A percentile compares a stretch with the other conserved stretches of the same genome.
Conservation (phyloP, 2,113 vertebrate species). For the Nyctibius bracteatus region DNA sequence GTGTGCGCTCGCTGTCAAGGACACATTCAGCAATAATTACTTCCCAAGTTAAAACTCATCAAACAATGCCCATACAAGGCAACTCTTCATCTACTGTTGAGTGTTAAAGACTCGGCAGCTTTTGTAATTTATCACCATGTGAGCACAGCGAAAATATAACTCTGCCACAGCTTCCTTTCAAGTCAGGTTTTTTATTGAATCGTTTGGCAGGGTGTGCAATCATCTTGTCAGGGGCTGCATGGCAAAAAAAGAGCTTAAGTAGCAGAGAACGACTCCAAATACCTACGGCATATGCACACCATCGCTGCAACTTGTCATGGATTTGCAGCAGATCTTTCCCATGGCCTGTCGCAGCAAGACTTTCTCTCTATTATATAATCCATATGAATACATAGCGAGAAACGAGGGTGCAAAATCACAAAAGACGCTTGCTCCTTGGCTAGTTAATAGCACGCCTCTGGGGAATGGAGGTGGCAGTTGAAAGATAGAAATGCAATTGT, state of each 20-base stretch:
- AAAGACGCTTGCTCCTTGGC: background rate
- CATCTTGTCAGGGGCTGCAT: background rate
- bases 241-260: slow-evolving; percentile 5
- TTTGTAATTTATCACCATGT: slow-evolving; percentile 30
- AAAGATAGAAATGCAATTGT: background rate
- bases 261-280: background rate
- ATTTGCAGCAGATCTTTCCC: background rate
- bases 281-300: background rate
- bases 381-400: background rate
- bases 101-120: background rate
- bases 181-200: background rate
- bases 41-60: slow-evolving; percentile 29
- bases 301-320: background rate
- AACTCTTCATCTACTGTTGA: slow-evolving; percentile 10
- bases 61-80: slow-evolving; percentile 37
- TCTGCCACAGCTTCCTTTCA: slow-evolving; percentile 28
- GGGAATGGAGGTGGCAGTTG: background rate
- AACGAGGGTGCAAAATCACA: background rate
- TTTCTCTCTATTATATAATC: background rate
- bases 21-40: slow-evolving; percentile 1
- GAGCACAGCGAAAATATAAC: slow-evolving; percentile 6
- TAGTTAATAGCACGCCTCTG: background rate
- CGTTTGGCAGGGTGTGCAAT: background rate
- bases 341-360: background rate
- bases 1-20: background rate